These are phyloP conservation scores for Zaprionus obscuricornis DNA, from an alignment of 2,888 invertebrate genomes.

Conservation along the genomic window DNA sequence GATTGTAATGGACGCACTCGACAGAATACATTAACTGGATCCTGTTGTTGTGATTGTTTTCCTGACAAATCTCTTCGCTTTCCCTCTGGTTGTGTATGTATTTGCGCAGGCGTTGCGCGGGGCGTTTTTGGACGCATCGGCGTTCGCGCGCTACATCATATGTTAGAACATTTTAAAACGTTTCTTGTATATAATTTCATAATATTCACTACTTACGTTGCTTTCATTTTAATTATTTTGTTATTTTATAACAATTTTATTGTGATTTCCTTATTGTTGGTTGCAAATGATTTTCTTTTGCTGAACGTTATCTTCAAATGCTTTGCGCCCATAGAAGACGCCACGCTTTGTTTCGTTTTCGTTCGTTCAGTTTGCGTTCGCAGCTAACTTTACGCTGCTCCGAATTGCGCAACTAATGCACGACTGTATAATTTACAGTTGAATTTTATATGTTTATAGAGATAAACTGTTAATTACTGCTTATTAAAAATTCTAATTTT, in stretches of 20 bases:
- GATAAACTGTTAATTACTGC: too few species aligned
- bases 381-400: conserved; percentile 27
- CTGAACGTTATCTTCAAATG: background rate
- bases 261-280: background rate
- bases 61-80: conserved; percentile 47
- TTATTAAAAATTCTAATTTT: too few species aligned
- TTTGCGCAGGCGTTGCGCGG: conserved; percentile 30
- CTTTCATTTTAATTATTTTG: conserved; percentile 50
- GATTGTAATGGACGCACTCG: conserved; percentile 91
- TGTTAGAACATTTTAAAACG: background rate
- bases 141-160: conserved; percentile 67
- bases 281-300: background rate
- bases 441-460: background rate
- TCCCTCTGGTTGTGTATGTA: conserved; percentile 33
- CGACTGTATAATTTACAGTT: background rate
- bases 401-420: conserved; percentile 2
- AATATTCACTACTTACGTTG: conserved; percentile 53
- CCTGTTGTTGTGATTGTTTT: conserved; percentile 84
- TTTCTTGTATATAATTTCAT: background rate
- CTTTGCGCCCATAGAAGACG: background rate
- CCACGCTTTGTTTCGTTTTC: conserved; percentile 19
- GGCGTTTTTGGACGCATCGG: conserved; percentile 74
- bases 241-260: background rate
- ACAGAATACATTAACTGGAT: conserved; percentile 95
- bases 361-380: conserved; percentile 5